phyloP scores from a whole-genome alignment of 2,797 vertebrate genomes.

The Arnoldichthys spilopterus region DNA sequence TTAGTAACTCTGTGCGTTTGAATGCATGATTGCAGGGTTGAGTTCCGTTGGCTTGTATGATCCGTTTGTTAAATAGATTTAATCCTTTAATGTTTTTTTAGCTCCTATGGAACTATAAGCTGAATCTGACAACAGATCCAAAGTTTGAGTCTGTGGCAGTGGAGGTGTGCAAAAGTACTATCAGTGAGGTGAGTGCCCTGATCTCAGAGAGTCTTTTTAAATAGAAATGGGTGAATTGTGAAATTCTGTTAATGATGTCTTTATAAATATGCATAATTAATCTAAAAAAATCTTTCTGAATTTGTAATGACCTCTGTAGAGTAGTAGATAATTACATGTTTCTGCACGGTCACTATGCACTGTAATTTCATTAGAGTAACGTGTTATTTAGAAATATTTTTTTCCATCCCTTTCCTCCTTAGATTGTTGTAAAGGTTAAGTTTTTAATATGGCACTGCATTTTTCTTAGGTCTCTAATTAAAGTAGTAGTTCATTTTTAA shows the following conservation, averaged over 20 bases:
- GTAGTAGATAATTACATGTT: no score
- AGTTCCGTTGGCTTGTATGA: neutral
- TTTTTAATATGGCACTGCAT: no score
- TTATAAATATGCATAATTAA: neutral
- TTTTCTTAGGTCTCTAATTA: no score
- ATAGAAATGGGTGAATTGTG: neutral
- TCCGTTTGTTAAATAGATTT: neutral
- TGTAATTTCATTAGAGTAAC: no score
- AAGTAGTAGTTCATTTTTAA: no score
- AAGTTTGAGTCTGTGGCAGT: conserved; percentile 94
- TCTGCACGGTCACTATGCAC: no score
- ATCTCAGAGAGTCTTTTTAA: neutral
- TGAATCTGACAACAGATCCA: conserved; percentile 91
- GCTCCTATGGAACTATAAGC: conserved; percentile 95
- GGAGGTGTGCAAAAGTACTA: conserved; percentile 92
- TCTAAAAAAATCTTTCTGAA: no score
- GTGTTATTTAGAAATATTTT: no score
- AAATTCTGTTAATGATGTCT: neutral
- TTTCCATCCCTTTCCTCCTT: no score
- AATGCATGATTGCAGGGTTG: neutral
- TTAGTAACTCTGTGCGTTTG: neutral
- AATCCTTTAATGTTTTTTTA: conserved; percentile 47
- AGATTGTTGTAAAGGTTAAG: no score
- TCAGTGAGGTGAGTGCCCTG: conserved; percentile 80
- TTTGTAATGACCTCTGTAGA: no score